These are phyloP conservation scores for Glossophaga mutica DNA, from an alignment of 2,797 vertebrate species.

Conservation along the genomic window DNA sequence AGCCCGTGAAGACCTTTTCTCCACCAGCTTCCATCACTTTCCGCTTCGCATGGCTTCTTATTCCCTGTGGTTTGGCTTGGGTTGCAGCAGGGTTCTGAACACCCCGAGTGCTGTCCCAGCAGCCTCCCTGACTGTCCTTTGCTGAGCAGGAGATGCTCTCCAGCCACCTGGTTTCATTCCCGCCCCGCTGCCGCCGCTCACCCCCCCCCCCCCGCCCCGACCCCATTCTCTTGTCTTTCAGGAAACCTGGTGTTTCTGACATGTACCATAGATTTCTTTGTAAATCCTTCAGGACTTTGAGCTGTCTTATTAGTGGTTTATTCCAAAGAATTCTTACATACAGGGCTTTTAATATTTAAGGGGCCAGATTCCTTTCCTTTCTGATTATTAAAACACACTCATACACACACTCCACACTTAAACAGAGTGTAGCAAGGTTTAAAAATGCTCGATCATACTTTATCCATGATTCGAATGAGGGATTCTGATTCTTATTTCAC, in stretches of 20 bases:
- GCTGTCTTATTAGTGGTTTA: background rate
- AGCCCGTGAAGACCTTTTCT: background rate
- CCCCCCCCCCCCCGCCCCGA: rapidly evolving
- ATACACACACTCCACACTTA: background rate
- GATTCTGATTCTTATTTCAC: background rate
- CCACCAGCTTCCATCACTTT: background rate
- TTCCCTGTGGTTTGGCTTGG: conserved; percentile 28
- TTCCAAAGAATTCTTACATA: background rate
- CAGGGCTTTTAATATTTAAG: conserved; percentile 7
- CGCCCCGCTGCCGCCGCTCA: rapidly evolving
- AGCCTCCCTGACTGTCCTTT: background rate
- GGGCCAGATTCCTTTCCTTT: background rate
- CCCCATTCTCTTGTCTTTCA: background rate
- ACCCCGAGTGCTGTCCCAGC: background rate
- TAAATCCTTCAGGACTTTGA: background rate
- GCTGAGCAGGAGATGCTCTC: background rate
- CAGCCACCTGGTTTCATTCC: background rate
- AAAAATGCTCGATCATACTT: background rate
- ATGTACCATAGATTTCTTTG: background rate
- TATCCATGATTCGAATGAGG: background rate
- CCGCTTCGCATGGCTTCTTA: background rate
- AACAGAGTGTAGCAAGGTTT: background rate
- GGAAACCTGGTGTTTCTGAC: conserved; percentile 12
- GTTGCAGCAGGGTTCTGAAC: background rate
- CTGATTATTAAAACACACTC: conserved; percentile 5